Base-by-base conservation (phyloP, 1,140 invertebrate species). In the Heliconius melpomene region DNA sequence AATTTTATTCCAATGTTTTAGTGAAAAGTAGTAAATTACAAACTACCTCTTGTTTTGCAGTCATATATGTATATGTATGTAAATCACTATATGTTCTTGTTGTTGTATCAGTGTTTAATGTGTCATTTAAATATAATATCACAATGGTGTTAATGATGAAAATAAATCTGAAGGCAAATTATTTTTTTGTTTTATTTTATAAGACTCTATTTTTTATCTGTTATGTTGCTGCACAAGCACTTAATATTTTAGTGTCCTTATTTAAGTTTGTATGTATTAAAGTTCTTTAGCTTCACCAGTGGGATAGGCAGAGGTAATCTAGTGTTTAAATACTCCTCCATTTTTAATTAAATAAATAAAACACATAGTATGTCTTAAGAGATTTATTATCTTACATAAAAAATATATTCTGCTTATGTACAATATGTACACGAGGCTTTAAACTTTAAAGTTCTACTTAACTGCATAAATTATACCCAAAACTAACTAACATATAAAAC, bases 341-440 rank as follows among this genome's bases (percentile, higher is more conserved):
- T 46, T 16, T 46, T 16, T 46, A 46, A 46, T 3, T 16, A 46
- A 46, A 46, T 46, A 46, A 78, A n/a, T 71, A 72, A 72, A 54
- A 52, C 46, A 36, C 7, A 11, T 32, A 16, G 11, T 54, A 50
- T 74, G 20, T 26, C 74, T 23, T 75, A 78, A 32, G 26, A 72
- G 38, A 73, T 81, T 74, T 78, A 73, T 78, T 81, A 70, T 74
- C 50, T 78, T 75, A 81, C 73, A 78, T 79, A 72, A 57, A 75
- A 74, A 72, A 75, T 57, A 72, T 72, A 80, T 77, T 74, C 72
- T 76, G 66, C 50, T 82, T 46, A 79, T 79, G 74, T 79, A 82
- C 80, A 79, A 76, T 82, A 75, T 82, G 66, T 78, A 81, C 76
- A 78, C 16, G 26, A n/a, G 74, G 57, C 75, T 77, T 80, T 66